Conservation (phyloP, 2,797 vertebrate genomes). For the Lagodon rhomboides region DNA sequence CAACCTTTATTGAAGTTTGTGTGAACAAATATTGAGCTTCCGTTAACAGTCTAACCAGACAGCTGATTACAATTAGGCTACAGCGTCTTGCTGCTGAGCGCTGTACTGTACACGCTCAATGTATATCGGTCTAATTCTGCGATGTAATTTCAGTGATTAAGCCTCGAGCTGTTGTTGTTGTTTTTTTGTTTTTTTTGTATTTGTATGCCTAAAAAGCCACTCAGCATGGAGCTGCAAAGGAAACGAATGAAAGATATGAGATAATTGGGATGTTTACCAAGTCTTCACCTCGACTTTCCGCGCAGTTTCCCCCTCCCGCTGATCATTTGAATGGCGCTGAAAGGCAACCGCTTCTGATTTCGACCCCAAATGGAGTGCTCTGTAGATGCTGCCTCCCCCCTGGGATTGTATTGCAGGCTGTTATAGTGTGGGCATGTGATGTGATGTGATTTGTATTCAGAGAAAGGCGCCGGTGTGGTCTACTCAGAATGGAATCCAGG, state of each 20-base stretch:
- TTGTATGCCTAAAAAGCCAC: conserved; percentile 41
- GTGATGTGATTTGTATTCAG: conserved; percentile 85
- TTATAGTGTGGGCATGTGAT: conserved; percentile 70
- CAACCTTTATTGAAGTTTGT: conserved; percentile 53
- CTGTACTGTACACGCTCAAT: conserved; percentile 26
- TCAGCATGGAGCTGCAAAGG: conserved; percentile 50
- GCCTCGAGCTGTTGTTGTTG: conserved; percentile 55
- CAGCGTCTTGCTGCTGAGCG: conserved; percentile 21
- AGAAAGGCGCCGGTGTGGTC: conserved; percentile 78
- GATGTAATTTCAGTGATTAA: conserved; percentile 61
- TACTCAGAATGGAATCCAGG: conserved; percentile 85
- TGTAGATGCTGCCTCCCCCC: conserved; percentile 62
- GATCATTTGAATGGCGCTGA: conserved; percentile 73
- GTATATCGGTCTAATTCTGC: conserved; percentile 41
- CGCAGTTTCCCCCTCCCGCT: conserved; percentile 57
- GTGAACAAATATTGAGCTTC: conserved; percentile 44
- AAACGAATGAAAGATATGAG: conserved; percentile 59
- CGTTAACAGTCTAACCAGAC: conserved; percentile 57
- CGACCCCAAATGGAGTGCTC: conserved; percentile 76
- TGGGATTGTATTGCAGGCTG: conserved; percentile 74
- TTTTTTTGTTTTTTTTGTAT: conserved; percentile 21
- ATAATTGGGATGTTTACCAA: conserved; percentile 75
- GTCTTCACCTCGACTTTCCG: conserved; percentile 59
- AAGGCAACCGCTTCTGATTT: conserved; percentile 72
- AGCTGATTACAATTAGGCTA: conserved; percentile 58